phyloP scores from a whole-genome alignment of 35 echinoderm and acorn worm genomes.

The Eucidaris tribuloides region DNA sequence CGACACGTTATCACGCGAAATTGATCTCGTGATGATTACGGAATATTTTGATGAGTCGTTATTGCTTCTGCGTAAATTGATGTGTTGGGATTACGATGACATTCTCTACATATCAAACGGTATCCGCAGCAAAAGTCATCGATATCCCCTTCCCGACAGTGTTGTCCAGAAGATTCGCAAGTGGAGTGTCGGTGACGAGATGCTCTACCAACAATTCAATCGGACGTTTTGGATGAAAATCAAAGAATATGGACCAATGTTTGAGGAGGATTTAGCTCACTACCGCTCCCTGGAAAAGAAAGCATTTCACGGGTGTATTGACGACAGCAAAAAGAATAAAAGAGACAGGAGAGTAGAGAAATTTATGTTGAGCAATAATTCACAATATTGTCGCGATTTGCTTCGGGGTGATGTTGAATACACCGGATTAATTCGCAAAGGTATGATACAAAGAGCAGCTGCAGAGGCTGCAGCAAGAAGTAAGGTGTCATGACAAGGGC shows the following conservation, averaged over 20 bases:
- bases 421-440: neutral
- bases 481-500: too few species aligned
- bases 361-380: neutral
- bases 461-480: too few species aligned
- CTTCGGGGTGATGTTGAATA: neutral
- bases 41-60: slow-evolving; percentile 92
- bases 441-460: neutral
- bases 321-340: neutral
- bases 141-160: neutral
- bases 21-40: slow-evolving; percentile 81
- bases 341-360: slow-evolving; percentile 7
- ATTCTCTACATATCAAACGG: slow-evolving; percentile 69
- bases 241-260: slow-evolving; percentile 43
- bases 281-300: neutral
- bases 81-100: slow-evolving; percentile 83
- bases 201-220: slow-evolving; percentile 82
- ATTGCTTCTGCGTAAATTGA: slow-evolving; percentile 53
- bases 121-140: slow-evolving; percentile 35
- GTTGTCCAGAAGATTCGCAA: slow-evolving; percentile 34
- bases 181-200: slow-evolving; percentile 65
- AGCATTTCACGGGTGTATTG: neutral
- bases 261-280: neutral
- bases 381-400: neutral
- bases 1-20: slow-evolving; percentile 31
- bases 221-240: slow-evolving; percentile 76